Conservation (phyloP, 2,797 vertebrate genomes). For the Diplodus puntazzo region DNA sequence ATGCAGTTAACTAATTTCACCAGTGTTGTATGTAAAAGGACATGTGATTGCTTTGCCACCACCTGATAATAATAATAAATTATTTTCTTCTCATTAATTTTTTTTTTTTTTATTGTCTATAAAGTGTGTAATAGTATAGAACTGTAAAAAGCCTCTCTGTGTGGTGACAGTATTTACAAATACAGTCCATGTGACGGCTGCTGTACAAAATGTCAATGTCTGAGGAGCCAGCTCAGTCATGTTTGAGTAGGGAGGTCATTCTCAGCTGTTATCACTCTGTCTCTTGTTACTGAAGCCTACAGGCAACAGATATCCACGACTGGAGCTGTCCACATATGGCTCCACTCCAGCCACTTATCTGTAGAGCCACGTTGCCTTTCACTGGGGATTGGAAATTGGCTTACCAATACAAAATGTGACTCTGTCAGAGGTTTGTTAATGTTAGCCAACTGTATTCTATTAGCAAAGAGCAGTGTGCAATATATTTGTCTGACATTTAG, state of each 20-base stretch:
- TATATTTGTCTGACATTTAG: background rate
- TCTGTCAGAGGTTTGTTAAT: background rate
- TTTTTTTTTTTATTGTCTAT: background rate
- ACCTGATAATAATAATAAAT: background rate
- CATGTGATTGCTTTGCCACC: no score
- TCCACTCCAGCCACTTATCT: slow-evolving; percentile 47
- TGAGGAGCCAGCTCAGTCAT: slow-evolving; percentile 36
- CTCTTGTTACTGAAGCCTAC: slow-evolving; percentile 46
- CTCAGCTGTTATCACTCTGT: slow-evolving; percentile 66
- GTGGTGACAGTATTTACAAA: slow-evolving; percentile 34
- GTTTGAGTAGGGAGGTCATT: slow-evolving; percentile 62
- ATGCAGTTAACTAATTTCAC: background rate
- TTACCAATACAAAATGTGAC: background rate
- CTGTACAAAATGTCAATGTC: slow-evolving; percentile 52
- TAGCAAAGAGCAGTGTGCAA: background rate
- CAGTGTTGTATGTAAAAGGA: no score
- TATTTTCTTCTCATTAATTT: background rate
- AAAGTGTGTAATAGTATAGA: background rate
- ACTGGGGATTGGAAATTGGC: background rate
- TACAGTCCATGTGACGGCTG: slow-evolving; percentile 22
- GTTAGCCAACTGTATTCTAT: background rate
- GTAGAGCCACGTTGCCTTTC: slow-evolving; percentile 58
- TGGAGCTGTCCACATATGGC: slow-evolving; percentile 49
- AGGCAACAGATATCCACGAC: slow-evolving; percentile 42
- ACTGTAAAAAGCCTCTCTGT: background rate